phyloP scores from a whole-genome alignment of 1,140 invertebrate genomes.

The Agrypnia vestita region DNA sequence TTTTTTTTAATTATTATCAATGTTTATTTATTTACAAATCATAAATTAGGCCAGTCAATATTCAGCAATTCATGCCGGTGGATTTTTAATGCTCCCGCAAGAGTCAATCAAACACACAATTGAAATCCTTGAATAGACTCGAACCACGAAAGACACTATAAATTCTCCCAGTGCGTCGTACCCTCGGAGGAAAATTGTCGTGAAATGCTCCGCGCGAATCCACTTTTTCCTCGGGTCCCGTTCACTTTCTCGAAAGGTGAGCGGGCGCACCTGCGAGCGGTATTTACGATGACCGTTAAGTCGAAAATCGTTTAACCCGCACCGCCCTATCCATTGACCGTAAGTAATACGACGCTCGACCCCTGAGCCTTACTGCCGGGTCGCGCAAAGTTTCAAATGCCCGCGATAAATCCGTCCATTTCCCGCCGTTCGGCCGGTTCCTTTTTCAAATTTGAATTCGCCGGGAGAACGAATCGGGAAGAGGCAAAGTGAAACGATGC shows the following conservation, averaged over 20 bases:
- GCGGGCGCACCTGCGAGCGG: constrained; percentile 34
- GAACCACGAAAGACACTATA: background rate
- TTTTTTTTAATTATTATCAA: too few relatives aligned
- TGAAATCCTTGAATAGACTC: background rate
- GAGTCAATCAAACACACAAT: too few relatives aligned
- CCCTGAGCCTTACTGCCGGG: constrained; percentile 36
- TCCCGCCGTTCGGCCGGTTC: constrained; percentile 9
- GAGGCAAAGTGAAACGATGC: constrained; percentile 4
- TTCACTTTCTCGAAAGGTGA: constrained; percentile 28
- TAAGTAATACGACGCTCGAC: constrained; percentile 40
- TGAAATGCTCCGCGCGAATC: constrained; percentile 10
- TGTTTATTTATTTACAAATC: too few relatives aligned
- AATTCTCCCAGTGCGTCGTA: background rate
- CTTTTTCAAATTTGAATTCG: constrained; percentile 27
- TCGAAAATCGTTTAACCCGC: constrained; percentile 48
- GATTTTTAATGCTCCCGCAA: too few relatives aligned
- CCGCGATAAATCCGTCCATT: constrained; percentile 28
- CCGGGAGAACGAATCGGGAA: constrained; percentile 9
- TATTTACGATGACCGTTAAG: constrained; percentile 44
- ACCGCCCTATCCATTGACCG: constrained; percentile 39
- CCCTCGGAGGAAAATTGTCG: constrained; percentile 5
- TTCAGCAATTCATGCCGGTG: too few relatives aligned
- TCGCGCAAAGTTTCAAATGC: constrained; percentile 14
- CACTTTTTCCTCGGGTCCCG: background rate
- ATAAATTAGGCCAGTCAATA: too few relatives aligned